Conservation (phyloP, 2,113 vertebrate species). For the Plestiodon gilberti region DNA sequence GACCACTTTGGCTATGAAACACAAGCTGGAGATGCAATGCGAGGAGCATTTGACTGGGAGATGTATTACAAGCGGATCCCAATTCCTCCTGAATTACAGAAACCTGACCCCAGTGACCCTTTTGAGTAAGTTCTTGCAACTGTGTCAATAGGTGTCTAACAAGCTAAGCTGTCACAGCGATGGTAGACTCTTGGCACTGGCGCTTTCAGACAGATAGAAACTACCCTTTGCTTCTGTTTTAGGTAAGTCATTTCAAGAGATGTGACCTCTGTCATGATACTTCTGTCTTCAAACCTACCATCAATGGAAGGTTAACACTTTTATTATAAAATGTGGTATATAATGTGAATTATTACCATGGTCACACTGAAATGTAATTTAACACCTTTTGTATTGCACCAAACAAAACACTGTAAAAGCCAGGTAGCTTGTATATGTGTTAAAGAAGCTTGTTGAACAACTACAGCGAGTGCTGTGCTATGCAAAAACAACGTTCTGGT, state of each 20-base stretch:
- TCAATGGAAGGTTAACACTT: neutral
- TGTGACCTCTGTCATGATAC: slow-evolving; percentile 37
- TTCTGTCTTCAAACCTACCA: slow-evolving; percentile 47
- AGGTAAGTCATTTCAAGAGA: slow-evolving; percentile 41
- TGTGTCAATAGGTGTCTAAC: slow-evolving; percentile 24
- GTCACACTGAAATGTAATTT: slow-evolving; percentile 51
- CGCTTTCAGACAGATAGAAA: slow-evolving; percentile 48
- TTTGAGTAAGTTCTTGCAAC: slow-evolving; percentile 88
- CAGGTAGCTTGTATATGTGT: slow-evolving; percentile 28
- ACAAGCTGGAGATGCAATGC: slow-evolving; percentile 95
- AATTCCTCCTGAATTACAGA: slow-evolving; percentile 90
- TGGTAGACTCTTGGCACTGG: slow-evolving; percentile 21
- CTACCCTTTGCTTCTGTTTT: slow-evolving; percentile 51
- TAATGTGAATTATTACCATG: slow-evolving; percentile 38
- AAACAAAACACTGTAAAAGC: slow-evolving; percentile 28
- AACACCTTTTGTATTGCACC: slow-evolving; percentile 42
- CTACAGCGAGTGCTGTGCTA: slow-evolving; percentile 14
- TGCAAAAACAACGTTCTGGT: slow-evolving; percentile 53
- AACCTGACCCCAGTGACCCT: slow-evolving; percentile 90
- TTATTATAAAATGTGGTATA: neutral
- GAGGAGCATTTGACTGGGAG: slow-evolving; percentile 98
- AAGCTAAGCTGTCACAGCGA: slow-evolving; percentile 15
- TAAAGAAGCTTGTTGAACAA: neutral
- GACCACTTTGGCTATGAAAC: slow-evolving; percentile 97
- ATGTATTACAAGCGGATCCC: slow-evolving; percentile 99